phyloP scores from a whole-genome alignment of 1,140 invertebrate species.

The Monomorium pharaonis region DNA sequence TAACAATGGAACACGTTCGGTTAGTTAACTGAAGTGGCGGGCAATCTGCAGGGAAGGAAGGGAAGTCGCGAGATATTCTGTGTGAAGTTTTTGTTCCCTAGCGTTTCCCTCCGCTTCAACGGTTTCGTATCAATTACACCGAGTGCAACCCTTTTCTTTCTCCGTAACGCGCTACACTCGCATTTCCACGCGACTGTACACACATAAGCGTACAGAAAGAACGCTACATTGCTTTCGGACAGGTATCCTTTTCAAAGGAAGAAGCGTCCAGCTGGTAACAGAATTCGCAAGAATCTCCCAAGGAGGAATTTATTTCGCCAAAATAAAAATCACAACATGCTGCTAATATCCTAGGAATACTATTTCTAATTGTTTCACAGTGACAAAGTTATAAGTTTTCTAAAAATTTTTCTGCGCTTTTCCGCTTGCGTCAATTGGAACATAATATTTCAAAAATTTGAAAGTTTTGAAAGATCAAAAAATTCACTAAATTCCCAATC shows the following conservation, averaged over 20 bases:
- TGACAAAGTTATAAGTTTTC: no score
- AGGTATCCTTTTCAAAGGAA: constrained; percentile 15
- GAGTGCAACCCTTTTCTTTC: constrained; percentile 60
- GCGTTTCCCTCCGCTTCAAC: constrained; percentile 56
- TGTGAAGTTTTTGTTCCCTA: constrained; percentile 41
- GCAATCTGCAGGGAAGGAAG: constrained; percentile 16
- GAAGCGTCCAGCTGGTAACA: not conserved
- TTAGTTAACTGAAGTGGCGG: not conserved
- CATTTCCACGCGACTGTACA: not conserved
- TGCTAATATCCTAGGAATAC: no score
- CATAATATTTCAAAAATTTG: not conserved
- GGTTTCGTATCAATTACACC: constrained; percentile 58
- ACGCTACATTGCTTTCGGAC: constrained; percentile 26
- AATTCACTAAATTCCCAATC: not conserved
- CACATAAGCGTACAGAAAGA: not conserved
- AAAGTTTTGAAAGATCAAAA: not conserved
- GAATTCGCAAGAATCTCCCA: not conserved
- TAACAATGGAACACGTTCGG: not conserved
- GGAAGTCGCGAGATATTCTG: constrained; percentile 31
- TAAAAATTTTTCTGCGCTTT: no score
- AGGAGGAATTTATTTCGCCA: not conserved
- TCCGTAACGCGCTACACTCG: constrained; percentile 15
- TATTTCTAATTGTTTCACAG: no score
- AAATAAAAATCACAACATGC: not conserved
- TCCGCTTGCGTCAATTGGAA: not conserved